Evolutionary conservation across 2,113 vertebrate species (phyloP), one percentile per base, ranked within the genome.

Genomic region (Melanotaenia duboulayi): DNA sequence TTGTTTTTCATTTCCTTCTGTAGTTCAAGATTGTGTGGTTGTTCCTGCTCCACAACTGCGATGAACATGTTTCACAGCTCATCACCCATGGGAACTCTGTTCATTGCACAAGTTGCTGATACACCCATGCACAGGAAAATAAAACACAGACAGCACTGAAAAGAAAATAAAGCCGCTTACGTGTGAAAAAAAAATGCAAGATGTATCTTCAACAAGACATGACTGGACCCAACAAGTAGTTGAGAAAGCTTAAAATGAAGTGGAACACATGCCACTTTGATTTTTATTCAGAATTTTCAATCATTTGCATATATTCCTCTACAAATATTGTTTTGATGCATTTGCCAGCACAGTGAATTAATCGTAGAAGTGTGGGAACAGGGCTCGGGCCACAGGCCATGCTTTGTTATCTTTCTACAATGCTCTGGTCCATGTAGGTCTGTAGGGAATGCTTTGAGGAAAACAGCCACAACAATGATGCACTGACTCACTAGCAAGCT

Each of bases 281-380:
- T 65, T 63, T 74, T 59, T n/a, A 16, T 4, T 25, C 37, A 19
- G 11, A 23, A 66, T 46, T 39, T 56, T 44, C 39, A 59, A 25
- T 35, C 1, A 69, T 51, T 40, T 63, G 19, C 19, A 10, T 37
- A 40, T 83, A 57, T 50, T 24, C 28, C 11, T 54, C 44, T 28
- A 17, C 24, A 46, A 49, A 75, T 46, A 24, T 22, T 55, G 55
- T 82, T 80, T 61, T 65, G 57, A 76, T 78, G 32, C 56, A 28
- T 25, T 61, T 46, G 69, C 71, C 66, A 58, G 19, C 46, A 20
- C 1, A 19, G 11, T 16, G 13, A 19, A 77, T 84, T 73, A 83
- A n/a, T 17, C 19, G 57, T 85, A 74, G 65, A 86, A 80, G 73
- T 80, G 81, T 83, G 81, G 77, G 75, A 90, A 86, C 63, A 74